Conservation (phyloP, 1,140 invertebrate genomes). For the Portunus trituberculatus region DNA sequence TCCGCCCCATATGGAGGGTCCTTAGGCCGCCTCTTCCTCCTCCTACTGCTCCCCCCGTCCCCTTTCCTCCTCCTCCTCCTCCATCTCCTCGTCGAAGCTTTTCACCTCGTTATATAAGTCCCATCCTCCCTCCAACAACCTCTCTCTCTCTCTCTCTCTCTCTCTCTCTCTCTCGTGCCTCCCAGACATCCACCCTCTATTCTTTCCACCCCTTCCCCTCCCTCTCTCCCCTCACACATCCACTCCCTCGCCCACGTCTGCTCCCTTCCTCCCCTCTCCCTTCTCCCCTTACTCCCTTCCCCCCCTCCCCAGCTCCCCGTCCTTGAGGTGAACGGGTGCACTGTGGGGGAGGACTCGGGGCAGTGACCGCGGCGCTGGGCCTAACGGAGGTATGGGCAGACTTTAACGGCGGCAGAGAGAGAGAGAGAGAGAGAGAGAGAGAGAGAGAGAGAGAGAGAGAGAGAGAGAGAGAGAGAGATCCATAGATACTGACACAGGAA, state of each 20-base stretch:
- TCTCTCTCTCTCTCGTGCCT: neutral
- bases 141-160: conserved; percentile 20
- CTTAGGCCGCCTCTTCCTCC: no score
- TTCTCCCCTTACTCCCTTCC: neutral
- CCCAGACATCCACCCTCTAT: no score
- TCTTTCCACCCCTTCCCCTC: neutral
- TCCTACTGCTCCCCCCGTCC: no score
- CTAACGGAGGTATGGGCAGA: no score
- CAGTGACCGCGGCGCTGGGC: neutral
- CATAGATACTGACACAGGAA: neutral
- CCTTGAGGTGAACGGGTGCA: neutral
- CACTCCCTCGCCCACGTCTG: neutral
- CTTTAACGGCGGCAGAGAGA: no score
- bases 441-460: no score
- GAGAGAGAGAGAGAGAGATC: neutral
- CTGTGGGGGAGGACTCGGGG: neutral
- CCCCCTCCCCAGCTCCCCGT: neutral
- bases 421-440: no score
- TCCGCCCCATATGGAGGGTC: no score
- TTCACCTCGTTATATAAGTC: no score
- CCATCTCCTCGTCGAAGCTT: no score
- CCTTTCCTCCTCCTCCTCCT: no score
- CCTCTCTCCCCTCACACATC: neutral
- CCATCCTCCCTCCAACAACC: neutral
- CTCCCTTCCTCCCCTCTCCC: neutral